Conservation (phyloP, 2,888 invertebrate genomes). For the Creontiades dilutus region DNA sequence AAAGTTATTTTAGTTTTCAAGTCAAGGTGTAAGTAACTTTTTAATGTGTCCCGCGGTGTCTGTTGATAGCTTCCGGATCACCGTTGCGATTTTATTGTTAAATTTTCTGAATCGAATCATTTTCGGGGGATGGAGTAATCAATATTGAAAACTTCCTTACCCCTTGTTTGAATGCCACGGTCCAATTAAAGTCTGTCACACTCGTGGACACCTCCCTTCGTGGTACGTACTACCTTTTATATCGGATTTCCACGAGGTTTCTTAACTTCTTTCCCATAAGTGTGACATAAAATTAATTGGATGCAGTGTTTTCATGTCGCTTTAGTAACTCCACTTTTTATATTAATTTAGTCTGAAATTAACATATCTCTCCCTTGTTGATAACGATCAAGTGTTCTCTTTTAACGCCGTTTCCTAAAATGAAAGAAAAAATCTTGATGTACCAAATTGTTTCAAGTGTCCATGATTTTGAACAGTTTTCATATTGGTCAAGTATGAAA, state of each 20-base stretch:
- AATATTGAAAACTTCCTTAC: slow-evolving; percentile 24
- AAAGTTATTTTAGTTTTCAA: background rate
- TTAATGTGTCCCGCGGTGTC: background rate
- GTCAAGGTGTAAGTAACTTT: slow-evolving; percentile 38
- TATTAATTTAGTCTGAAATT: slow-evolving; percentile 2
- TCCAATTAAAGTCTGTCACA: slow-evolving; percentile 45
- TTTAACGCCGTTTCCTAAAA: too few species aligned
- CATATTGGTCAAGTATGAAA: too few species aligned
- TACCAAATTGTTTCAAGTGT: too few species aligned
- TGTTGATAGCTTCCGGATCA: background rate
- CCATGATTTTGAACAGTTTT: too few species aligned
- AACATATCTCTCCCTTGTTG: slow-evolving; percentile 10
- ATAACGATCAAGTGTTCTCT: too few species aligned
- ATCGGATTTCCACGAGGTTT: background rate
- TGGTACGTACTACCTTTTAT: background rate
- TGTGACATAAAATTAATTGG: slow-evolving; percentile 45
- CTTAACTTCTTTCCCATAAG: background rate
- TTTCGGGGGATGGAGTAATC: background rate
- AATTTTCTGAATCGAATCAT: background rate
- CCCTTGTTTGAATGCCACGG: background rate
- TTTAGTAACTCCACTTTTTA: background rate
- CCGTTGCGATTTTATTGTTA: background rate
- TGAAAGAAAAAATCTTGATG: too few species aligned
- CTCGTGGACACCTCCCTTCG: background rate
- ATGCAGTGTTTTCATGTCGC: background rate